Evolutionary conservation across 2,113 vertebrate species (phyloP).

Genomic region (Grammomys dolichurus): DNA sequence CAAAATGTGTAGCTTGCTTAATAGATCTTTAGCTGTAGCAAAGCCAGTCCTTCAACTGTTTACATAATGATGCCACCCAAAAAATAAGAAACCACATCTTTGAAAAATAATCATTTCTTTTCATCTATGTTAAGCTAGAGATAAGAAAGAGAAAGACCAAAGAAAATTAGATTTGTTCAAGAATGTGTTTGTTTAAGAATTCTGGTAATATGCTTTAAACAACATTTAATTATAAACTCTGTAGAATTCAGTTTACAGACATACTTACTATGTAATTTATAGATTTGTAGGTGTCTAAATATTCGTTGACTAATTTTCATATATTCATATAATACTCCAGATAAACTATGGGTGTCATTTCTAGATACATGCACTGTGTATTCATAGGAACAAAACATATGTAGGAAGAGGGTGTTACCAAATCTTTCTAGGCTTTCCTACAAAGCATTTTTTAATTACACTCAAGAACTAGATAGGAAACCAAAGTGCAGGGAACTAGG

Average conservation of each 20-base stretch:
- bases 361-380: background rate
- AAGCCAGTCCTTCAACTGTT: background rate
- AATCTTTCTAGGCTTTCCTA: background rate
- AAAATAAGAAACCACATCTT: conserved; percentile 12
- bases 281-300: background rate
- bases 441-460: conserved; percentile 3
- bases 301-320: background rate
- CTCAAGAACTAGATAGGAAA: background rate
- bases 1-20: background rate
- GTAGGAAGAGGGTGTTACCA: background rate
- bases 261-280: background rate
- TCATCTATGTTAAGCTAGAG: conserved; percentile 25
- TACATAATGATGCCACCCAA: conserved; percentile 20
- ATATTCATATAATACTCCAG: background rate
- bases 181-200: conserved; percentile 37
- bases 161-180: conserved; percentile 39
- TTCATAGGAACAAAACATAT: background rate
- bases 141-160: conserved; percentile 39
- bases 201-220: conserved; percentile 48
- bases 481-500: background rate
- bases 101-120: conserved; percentile 49
- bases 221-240: background rate
- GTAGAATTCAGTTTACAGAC: background rate
- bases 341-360: background rate
- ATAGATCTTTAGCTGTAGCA: background rate